Conservation (phyloP, 2,113 vertebrate genomes). For the Actenoides lindsayi region DNA sequence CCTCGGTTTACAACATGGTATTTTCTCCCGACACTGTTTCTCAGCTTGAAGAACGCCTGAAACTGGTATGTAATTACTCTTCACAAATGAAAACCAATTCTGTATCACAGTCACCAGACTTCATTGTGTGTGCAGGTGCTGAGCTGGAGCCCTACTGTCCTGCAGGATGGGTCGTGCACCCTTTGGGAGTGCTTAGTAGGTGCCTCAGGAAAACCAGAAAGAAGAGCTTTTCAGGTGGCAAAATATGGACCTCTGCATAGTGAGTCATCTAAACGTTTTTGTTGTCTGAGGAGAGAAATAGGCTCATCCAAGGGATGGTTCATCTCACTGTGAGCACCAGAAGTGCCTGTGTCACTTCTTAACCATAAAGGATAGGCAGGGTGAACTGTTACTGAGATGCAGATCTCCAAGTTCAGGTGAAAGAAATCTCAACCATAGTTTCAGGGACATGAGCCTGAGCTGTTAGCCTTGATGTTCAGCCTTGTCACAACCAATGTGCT, state of each 20-base stretch:
- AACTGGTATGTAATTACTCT: background rate
- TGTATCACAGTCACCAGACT: too few species aligned
- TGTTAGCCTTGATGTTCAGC: background rate
- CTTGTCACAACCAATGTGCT: background rate
- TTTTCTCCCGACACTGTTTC: background rate
- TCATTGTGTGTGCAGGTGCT: rapidly evolving
- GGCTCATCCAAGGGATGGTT: background rate
- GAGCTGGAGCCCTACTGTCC: background rate
- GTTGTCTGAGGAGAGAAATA: background rate
- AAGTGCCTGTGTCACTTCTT: background rate
- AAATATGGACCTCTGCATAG: background rate
- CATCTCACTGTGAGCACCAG: background rate
- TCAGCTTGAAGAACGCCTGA: background rate
- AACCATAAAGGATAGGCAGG: background rate
- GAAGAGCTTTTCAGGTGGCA: background rate
- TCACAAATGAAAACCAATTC: background rate
- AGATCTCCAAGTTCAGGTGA: background rate
- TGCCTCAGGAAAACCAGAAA: background rate
- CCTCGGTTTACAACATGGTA: background rate
- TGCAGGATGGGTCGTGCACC: rapidly evolving
- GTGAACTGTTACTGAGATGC: background rate
- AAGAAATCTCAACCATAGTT: background rate
- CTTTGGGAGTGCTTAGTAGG: background rate
- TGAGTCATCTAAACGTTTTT: background rate
- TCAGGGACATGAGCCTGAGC: rapidly evolving